Base-by-base conservation (phyloP, 2,797 vertebrate species). In the Ctenosaura bakeri region DNA sequence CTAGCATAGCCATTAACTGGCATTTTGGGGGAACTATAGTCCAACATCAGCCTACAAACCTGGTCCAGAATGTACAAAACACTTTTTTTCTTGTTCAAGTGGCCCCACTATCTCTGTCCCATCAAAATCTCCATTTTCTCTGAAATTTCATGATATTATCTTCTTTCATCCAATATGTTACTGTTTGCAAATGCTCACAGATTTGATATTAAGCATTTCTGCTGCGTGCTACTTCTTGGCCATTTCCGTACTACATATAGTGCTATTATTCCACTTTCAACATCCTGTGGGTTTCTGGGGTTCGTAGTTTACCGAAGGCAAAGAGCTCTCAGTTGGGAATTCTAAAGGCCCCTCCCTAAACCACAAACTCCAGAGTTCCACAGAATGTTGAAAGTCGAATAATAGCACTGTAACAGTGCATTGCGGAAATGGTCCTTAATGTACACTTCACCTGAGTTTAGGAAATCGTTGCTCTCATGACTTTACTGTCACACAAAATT, bases 401-500 rank as follows among this genome's bases (percentile, higher is more conserved):
- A 46, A 46, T 4, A 46, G 42, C 42, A 46, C 42, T 46, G 42
- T 46, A 46, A 46, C 42, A 46, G 2, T 46, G 42, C 42, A 46
- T 0, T 46, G 42, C 42, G 4, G 42, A 46, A 46, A 46, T 46
- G 42, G 42, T 4, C 42, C 42, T 46, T 82, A 1, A 20, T 54
- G 46, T 35, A 69, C 83, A 24, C 3, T 83, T 29, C 42, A 78
- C 8, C 22, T 66, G 22, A 52, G 32, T 35, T 89, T 89, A 84
- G 22, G 6, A 32, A 89, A 71, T 32, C 6, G 38, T 4, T 10
- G 0, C 89, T 90, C 24, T 88, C 85, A 38, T 77, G 50, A 85
- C 24, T 18, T 77, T 13, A 62, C 52, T 87, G 81, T 87, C 0
- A 69, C 9, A 78, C 50, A 79, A 93, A 94, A 86, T 87, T 0